phyloP scores from a whole-genome alignment of 2,888 invertebrate species.

The Callimorpha dominula region DNA sequence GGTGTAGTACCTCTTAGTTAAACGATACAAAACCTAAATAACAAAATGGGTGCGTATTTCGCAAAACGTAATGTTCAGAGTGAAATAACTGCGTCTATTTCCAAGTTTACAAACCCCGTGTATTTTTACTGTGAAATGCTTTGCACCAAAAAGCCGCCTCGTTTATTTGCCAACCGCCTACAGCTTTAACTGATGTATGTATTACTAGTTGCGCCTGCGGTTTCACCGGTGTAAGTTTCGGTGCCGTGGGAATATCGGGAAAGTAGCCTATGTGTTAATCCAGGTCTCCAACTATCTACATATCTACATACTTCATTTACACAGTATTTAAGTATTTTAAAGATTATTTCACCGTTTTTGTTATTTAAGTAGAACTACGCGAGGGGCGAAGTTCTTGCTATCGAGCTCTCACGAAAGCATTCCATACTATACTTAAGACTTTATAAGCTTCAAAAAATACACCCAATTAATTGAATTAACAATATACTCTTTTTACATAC shows the following conservation, averaged over 20 bases:
- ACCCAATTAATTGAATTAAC: not conserved
- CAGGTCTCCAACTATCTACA: too few relatives aligned
- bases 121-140: slow-evolving; percentile 3
- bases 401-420: not conserved
- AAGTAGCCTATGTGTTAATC: too few relatives aligned
- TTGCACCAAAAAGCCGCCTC: slow-evolving; percentile 1
- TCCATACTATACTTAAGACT: too few relatives aligned
- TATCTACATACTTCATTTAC: too few relatives aligned
- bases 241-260: too few relatives aligned
- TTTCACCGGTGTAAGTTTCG: too few relatives aligned
- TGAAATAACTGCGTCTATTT: not conserved
- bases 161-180: not conserved
- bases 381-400: too few relatives aligned
- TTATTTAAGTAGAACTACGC: too few relatives aligned
- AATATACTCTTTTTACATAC: too few relatives aligned
- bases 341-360: too few relatives aligned
- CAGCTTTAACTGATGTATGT: not conserved
- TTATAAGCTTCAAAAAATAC: not conserved
- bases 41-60: not conserved
- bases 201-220: too few relatives aligned
- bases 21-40: not conserved
- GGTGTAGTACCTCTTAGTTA: not conserved
- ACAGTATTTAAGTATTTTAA: too few relatives aligned
- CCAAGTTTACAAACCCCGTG: slow-evolving; percentile 6
- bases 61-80: not conserved